Conservation (phyloP, 2,113 vertebrate species). For the Boleophthalmus pectinirostris region DNA sequence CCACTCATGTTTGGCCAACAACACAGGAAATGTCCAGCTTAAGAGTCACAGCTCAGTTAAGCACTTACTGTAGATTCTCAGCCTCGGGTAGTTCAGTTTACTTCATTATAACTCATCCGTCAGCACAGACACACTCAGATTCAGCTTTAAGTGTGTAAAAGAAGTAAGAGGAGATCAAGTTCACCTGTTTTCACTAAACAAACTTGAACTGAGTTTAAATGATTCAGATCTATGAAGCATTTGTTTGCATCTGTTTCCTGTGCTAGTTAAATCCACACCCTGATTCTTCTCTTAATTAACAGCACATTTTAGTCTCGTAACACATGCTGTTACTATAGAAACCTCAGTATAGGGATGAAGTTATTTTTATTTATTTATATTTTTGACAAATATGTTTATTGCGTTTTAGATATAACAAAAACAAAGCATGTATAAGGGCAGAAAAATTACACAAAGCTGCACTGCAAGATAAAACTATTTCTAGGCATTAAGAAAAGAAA, state of each 20-base stretch:
- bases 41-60: constrained; percentile 70
- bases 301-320: neutral
- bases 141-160: constrained; percentile 46
- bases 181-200: neutral
- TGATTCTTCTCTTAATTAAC: neutral
- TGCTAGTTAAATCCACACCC: neutral
- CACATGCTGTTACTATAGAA: constrained; percentile 1
- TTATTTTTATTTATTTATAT: neutral
- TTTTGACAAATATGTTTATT: too few relatives aligned
- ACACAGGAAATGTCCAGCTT: constrained; percentile 69
- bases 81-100: constrained; percentile 64
- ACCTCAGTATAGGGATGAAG: neutral
- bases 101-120: constrained; percentile 74
- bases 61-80: constrained; percentile 63
- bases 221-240: neutral
- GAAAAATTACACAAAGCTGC: too few relatives aligned
- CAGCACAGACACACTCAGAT: constrained; percentile 49
- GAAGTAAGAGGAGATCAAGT: constrained; percentile 13
- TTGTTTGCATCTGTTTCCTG: neutral
- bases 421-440: too few relatives aligned
- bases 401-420: too few relatives aligned
- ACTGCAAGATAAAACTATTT: too few relatives aligned
- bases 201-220: neutral
- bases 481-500: too few relatives aligned
- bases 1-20: constrained; percentile 65